Percentiles rank a stretch among this genome's conserved stretches.
phyloP scores from a whole-genome alignment of 23 tunicate species.

The Diplosoma virens region DNA sequence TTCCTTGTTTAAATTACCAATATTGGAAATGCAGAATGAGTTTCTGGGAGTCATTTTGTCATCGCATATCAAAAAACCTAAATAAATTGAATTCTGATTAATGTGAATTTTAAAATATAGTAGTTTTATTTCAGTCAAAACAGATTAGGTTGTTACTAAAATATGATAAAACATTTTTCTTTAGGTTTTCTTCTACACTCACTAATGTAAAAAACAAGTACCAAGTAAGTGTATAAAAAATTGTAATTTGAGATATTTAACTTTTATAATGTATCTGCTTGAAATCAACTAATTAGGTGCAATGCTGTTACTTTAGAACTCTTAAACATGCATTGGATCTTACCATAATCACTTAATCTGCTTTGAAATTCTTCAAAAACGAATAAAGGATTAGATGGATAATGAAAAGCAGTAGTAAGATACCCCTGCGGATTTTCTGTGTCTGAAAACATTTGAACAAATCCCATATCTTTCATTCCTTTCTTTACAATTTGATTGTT shows the following conservation, averaged over 20 bases:
- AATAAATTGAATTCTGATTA: too few relatives aligned
- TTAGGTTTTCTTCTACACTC: too few relatives aligned
- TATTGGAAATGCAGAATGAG: conserved; percentile 15
- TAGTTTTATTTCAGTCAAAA: too few relatives aligned
- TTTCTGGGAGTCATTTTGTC: not conserved
- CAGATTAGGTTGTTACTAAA: too few relatives aligned
- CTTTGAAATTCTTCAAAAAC: conserved; percentile 24
- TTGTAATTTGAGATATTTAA: too few relatives aligned
- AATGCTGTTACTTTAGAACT: not conserved
- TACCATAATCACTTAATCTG: conserved; percentile 18
- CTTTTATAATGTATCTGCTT: too few relatives aligned
- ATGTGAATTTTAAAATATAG: too few relatives aligned
- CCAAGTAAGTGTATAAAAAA: not conserved
- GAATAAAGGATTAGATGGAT: conserved; percentile 17
- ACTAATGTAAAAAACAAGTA: too few relatives aligned
- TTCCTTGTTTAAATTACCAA: not conserved
- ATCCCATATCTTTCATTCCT: conserved; percentile 36
- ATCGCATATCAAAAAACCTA: conserved; percentile 11
- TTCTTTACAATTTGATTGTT: not conserved
- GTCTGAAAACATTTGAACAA: not conserved
- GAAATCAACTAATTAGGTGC: not conserved
- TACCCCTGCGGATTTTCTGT: not conserved
- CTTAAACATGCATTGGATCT: not conserved
- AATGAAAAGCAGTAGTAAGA: conserved; percentile 18
- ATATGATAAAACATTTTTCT: too few relatives aligned